Percentiles rank a stretch among this genome's conserved stretches.
Conservation (phyloP, 2,888 invertebrate species). For the Lepidochitona cinerea region DNA sequence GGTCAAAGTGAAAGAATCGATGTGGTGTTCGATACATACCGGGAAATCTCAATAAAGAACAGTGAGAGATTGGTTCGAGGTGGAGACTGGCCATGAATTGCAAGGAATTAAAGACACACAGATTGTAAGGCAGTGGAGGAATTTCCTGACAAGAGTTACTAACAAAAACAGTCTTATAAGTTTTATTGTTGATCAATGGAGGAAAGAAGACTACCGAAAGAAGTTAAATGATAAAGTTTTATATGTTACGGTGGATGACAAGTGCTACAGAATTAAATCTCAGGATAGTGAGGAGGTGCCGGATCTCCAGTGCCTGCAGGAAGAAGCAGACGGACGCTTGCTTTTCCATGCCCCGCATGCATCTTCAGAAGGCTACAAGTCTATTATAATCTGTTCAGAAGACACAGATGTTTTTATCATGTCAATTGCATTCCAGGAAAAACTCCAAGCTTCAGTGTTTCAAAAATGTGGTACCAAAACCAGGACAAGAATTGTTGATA, state of each 20-base stretch:
- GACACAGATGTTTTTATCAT: conserved; percentile 34
- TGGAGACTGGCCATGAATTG: neutral
- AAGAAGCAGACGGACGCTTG: conserved; percentile 33
- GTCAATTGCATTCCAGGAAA: conserved; percentile 15
- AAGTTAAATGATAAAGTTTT: no score
- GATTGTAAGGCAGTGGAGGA: neutral
- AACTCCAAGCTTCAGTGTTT: neutral
- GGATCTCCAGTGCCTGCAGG: conserved; percentile 14
- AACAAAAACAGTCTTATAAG: conserved; percentile 21
- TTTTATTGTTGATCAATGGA: conserved; percentile 23
- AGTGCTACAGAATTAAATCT: no score
- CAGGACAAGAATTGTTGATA: neutral
- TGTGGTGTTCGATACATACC: conserved; percentile 14
- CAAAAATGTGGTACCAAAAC: neutral
- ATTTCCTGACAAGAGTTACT: neutral
- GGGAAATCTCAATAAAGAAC: conserved; percentile 27
- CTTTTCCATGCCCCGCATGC: conserved; percentile 32
- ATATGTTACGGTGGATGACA: neutral
- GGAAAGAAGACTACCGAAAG: neutral
- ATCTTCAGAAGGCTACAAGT: conserved; percentile 17
- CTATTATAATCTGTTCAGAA: conserved; percentile 26
- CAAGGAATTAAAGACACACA: neutral
- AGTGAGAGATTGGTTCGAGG: conserved; percentile 21
- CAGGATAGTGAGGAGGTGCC: no score
- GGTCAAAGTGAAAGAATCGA: neutral